Base-by-base conservation (phyloP, 64 coral and sea anemone species). In the Catalaphyllia jardinei region DNA sequence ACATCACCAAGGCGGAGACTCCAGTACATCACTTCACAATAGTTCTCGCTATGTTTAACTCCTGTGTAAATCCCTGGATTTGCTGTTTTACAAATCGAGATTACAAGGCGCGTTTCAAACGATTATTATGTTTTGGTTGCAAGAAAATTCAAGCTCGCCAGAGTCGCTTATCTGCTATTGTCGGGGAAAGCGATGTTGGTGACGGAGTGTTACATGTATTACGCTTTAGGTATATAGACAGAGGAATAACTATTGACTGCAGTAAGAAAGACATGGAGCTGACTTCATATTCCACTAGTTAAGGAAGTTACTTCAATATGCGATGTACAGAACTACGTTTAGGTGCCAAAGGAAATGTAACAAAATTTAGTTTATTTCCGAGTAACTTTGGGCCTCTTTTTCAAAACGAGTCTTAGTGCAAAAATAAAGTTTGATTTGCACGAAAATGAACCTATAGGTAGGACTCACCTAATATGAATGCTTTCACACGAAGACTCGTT, bases 1-100 rank as follows among this genome's bases (percentile, higher is more conserved):
- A 87, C 7, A 73, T 93, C 24, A 74, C 67, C 22, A 64, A 59
- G 49, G 24, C 88, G 20, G 92, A 93, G 49, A 93, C 92, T 8
- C 67, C 86, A n/a, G 63, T 88, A 25, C 92, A 93, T 60, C 92
- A 88, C 64, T 86, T 94, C 20, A 94, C 87, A 31, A 94, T 89
- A 55, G 87, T 94, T 27, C 87, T 94, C 12, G 92, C 86, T 15
- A 89, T 94, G 92, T 78, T 73, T 79, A 94, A 85, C 60, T 89
- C 60, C 25, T 86, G 72, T 54, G 92, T 94, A 5, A 89, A 86
- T 35, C 87, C 92, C 0, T 93, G 54, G 84, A 71, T 93, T 16
- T 93, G 88, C 60, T 93, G 78, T 57, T 73, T 64, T 1, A 93
- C 77, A 10, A 93, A 93, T 60, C 49, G 27, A 74, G 79, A 80